A percentile compares a stretch with the other conserved stretches of the same genome.
Conservation (phyloP, 2,113 vertebrate species). For the Arothron firmamentum region DNA sequence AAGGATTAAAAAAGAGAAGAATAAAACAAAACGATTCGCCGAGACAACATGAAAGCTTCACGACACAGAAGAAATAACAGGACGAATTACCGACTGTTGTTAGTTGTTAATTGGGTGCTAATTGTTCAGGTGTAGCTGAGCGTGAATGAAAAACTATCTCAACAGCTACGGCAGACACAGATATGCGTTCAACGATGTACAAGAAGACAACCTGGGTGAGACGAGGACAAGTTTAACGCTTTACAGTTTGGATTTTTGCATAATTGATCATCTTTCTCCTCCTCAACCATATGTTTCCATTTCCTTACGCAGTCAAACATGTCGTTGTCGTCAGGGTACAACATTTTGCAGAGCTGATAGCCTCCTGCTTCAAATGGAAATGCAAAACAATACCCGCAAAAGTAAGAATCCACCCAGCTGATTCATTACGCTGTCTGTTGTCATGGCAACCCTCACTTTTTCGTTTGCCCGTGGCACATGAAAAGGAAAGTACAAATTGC, state of each 20-base stretch:
- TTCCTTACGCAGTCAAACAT: too few relatives aligned
- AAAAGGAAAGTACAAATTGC: conserved; percentile 12
- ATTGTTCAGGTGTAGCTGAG: conserved; percentile 53
- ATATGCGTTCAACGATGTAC: too few relatives aligned
- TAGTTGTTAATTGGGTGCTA: conserved; percentile 65
- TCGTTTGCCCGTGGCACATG: conserved; percentile 15
- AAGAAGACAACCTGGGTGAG: conserved; percentile 1
- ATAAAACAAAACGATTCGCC: neutral
- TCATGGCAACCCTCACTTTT: conserved; percentile 19
- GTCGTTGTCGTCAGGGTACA: too few relatives aligned
- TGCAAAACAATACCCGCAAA: conserved; percentile 9
- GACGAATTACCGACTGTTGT: conserved; percentile 62
- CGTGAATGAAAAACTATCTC: conserved; percentile 43
- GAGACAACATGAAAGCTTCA: conserved; percentile 6
- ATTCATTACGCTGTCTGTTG: conserved; percentile 30
- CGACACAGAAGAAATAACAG: conserved; percentile 38
- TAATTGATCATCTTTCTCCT: too few relatives aligned
- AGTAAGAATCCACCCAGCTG: conserved; percentile 5
- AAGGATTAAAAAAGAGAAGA: conserved; percentile 14
- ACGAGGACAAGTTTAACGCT: conserved; percentile 9
- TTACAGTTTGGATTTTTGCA: too few relatives aligned
- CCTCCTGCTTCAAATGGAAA: neutral
- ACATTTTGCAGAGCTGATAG: too few relatives aligned
- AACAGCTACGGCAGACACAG: conserved; percentile 40
- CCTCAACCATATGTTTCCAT: too few relatives aligned